phyloP scores from a whole-genome alignment of 2,797 vertebrate genomes.

The Crenichthys baileyi region DNA sequence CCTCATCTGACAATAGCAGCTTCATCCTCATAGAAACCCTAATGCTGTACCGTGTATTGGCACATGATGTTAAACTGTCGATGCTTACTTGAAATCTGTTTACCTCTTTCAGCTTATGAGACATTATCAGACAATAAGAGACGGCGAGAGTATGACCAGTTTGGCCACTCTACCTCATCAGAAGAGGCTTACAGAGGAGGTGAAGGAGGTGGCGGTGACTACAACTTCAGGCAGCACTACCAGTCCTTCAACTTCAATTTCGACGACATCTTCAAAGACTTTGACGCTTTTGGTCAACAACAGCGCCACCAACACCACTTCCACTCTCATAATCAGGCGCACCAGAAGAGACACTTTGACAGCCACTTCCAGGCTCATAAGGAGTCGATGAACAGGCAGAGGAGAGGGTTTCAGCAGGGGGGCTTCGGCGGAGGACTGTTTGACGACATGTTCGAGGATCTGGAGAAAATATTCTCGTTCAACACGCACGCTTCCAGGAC shows the following conservation, averaged over 20 bases:
- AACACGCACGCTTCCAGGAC: slow-evolving; percentile 83
- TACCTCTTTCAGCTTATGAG: slow-evolving; percentile 87
- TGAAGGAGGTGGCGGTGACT: slow-evolving; percentile 65
- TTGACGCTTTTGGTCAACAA: slow-evolving; percentile 85
- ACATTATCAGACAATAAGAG: slow-evolving; percentile 90
- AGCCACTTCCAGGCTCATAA: slow-evolving; percentile 88
- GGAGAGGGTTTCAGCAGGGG: slow-evolving; percentile 69
- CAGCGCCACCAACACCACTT: slow-evolving; percentile 86
- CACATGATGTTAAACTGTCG: neutral
- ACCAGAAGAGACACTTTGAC: slow-evolving; percentile 86
- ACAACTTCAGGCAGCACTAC: slow-evolving; percentile 85
- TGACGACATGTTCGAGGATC: slow-evolving; percentile 93
- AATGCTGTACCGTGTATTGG: too few relatives aligned
- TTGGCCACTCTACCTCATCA: slow-evolving; percentile 82
- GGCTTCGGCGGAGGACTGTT: slow-evolving; percentile 81
- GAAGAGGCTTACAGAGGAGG: slow-evolving; percentile 62
- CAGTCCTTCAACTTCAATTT: slow-evolving; percentile 91
- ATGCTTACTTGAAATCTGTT: neutral
- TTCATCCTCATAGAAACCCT: neutral
- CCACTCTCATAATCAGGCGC: slow-evolving; percentile 70
- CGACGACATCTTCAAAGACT: slow-evolving; percentile 94
- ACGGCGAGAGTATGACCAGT: slow-evolving; percentile 89
- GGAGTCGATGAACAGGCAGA: slow-evolving; percentile 62
- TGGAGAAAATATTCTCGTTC: slow-evolving; percentile 99
- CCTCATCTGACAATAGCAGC: neutral